A percentile compares a stretch with the other conserved stretches of the same genome.
These are phyloP conservation scores for Neoascia interrupta DNA, from an alignment of 2,888 invertebrate genomes.

Conservation along the genomic window DNA sequence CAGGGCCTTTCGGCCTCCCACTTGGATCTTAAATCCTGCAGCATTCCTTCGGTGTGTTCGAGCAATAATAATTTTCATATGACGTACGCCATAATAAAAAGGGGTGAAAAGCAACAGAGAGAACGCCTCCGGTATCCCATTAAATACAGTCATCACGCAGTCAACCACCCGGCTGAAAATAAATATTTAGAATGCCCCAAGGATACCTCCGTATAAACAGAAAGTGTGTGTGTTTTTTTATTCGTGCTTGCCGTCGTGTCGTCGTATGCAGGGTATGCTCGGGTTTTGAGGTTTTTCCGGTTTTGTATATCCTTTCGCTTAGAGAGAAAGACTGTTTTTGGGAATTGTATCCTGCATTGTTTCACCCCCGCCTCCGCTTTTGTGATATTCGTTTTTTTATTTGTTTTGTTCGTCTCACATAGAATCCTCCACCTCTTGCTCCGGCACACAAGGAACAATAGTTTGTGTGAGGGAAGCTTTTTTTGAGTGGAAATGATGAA, in stretches of 20 bases:
- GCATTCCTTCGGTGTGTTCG: conserved; percentile 16
- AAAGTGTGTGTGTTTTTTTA: conserved; percentile 28
- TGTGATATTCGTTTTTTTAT: conserved; percentile 19
- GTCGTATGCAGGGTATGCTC: neutral
- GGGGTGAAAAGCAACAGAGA: conserved; percentile 58
- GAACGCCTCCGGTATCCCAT: conserved; percentile 58
- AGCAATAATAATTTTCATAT: conserved; percentile 60
- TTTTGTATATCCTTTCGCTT: conserved; percentile 47
- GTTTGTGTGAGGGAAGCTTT: conserved; percentile 45
- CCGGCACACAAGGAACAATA: conserved; percentile 30
- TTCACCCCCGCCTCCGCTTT: conserved; percentile 22
- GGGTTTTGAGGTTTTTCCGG: conserved; percentile 47
- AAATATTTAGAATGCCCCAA: conserved; percentile 70
- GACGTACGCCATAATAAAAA: conserved; percentile 56
- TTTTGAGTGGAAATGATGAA: conserved; percentile 55
- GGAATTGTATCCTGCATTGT: conserved; percentile 33
- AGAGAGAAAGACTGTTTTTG: conserved; percentile 56
- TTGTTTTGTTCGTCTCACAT: conserved; percentile 20
- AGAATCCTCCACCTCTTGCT: neutral
- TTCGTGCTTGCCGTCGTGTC: neutral
- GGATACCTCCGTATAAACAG: conserved; percentile 52
- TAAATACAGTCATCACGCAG: conserved; percentile 69
- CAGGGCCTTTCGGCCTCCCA: neutral
- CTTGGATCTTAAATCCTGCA: conserved; percentile 28
- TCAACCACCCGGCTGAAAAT: conserved; percentile 69